Conservation (phyloP, 2,113 vertebrate genomes). For the Halichoeres trimaculatus region DNA sequence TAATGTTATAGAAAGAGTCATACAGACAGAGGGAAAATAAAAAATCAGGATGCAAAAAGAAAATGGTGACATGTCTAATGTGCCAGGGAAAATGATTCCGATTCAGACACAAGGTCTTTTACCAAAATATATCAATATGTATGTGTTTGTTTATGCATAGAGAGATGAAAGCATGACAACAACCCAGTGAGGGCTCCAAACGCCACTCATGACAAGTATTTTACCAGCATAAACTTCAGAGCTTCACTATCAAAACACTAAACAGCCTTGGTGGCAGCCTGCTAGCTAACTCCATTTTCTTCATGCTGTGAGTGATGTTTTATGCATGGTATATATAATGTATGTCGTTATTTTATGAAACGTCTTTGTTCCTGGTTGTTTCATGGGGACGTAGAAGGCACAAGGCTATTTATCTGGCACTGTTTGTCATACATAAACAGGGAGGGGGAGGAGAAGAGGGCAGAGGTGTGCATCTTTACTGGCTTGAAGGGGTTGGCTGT, state of each 20-base stretch:
- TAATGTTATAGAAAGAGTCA: background rate
- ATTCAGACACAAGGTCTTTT: background rate
- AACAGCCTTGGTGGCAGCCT: constrained; percentile 19
- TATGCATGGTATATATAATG: constrained; percentile 49
- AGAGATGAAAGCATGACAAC: constrained; percentile 22
- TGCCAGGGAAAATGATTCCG: background rate
- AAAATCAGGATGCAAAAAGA: background rate
- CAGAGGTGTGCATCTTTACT: background rate
- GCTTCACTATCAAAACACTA: constrained; percentile 41
- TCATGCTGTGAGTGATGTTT: constrained; percentile 29
- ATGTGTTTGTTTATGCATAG: background rate
- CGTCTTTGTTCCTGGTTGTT: constrained; percentile 19
- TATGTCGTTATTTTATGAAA: constrained; percentile 15
- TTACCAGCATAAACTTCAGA: constrained; percentile 26
- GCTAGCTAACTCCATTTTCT: constrained; percentile 23
- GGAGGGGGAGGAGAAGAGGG: background rate
- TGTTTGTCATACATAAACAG: background rate
- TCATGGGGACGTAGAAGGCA: background rate
- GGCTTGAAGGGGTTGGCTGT: background rate
- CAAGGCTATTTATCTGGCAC: background rate
- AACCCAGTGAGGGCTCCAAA: background rate
- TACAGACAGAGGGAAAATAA: background rate
- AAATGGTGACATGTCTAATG: background rate
- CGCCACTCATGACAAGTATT: constrained; percentile 1
- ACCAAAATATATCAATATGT: background rate